Percentiles rank a stretch among this genome's conserved stretches.
phyloP scores from a whole-genome alignment of 2,888 invertebrate genomes.

The Vanessa cardui region DNA sequence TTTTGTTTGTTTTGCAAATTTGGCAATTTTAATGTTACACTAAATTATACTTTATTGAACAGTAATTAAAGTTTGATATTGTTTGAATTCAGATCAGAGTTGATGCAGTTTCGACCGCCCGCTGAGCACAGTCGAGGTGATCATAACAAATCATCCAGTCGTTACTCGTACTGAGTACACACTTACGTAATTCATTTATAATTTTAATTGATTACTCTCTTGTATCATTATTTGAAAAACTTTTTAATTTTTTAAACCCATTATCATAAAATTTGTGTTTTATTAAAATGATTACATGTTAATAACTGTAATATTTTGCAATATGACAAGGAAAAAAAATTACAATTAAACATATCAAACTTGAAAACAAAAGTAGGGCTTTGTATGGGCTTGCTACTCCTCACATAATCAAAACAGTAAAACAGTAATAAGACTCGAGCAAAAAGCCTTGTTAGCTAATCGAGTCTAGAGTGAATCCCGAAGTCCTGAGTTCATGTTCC shows the following conservation, averaged over 20 bases:
- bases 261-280: no score
- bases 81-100: constrained; percentile 47
- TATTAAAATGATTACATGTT: no score
- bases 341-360: no score
- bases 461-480: no score
- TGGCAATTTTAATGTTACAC: constrained; percentile 38
- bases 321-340: no score
- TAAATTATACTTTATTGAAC: constrained; percentile 45
- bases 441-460: no score
- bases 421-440: no score
- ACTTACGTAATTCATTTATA: constrained; percentile 34
- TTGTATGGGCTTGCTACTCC: no score
- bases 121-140: constrained; percentile 69
- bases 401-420: no score
- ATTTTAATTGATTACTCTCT: constrained; percentile 27
- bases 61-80: constrained; percentile 50
- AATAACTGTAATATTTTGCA: no score
- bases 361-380: no score
- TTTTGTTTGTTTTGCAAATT: constrained; percentile 76
- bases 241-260: background rate
- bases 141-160: constrained; percentile 77
- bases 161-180: constrained; percentile 45
- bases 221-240: background rate
- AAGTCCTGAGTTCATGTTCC: no score
- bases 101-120: constrained; percentile 73